These are phyloP conservation scores for Nycticebus coucang DNA, from an alignment of 2,113 vertebrate genomes.

Conservation along the genomic window DNA sequence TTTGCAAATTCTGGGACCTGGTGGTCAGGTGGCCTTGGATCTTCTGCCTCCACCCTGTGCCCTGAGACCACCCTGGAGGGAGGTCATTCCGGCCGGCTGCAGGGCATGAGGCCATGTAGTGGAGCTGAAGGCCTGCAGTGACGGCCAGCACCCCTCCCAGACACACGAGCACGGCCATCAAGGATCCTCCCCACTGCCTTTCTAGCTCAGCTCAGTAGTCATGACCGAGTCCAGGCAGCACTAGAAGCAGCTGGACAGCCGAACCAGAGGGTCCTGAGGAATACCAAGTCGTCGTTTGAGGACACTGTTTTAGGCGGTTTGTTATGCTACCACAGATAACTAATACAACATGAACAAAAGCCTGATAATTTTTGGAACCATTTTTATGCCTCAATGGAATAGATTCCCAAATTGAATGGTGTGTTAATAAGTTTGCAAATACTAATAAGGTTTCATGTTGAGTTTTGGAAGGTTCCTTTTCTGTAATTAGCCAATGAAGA, in stretches of 20 bases:
- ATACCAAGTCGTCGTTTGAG: neutral
- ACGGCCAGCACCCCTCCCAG: neutral
- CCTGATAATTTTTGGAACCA: neutral
- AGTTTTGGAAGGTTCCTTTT: conserved; percentile 14
- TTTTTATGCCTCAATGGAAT: conserved; percentile 1
- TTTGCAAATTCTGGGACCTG: neutral
- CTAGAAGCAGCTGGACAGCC: neutral
- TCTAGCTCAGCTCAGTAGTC: neutral
- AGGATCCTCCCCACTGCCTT: too few relatives aligned
- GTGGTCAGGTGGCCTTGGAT: neutral
- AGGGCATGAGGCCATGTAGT: neutral
- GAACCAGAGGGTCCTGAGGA: neutral
- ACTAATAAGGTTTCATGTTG: neutral
- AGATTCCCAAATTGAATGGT: conserved; percentile 25
- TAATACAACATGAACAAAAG: neutral
- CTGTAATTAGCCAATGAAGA: conserved; percentile 18
- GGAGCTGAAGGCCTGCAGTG: neutral
- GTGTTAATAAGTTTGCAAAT: conserved; percentile 40
- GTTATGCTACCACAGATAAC: neutral
- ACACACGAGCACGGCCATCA: fast-evolving
- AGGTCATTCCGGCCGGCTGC: neutral
- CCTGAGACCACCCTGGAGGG: neutral
- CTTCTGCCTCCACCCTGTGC: neutral
- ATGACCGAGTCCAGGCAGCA: neutral
- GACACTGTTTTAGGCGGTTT: neutral